A percentile compares a stretch with the other conserved stretches of the same genome.
Conservation (phyloP, 1,140 invertebrate species). For the Dreissena polymorpha region DNA sequence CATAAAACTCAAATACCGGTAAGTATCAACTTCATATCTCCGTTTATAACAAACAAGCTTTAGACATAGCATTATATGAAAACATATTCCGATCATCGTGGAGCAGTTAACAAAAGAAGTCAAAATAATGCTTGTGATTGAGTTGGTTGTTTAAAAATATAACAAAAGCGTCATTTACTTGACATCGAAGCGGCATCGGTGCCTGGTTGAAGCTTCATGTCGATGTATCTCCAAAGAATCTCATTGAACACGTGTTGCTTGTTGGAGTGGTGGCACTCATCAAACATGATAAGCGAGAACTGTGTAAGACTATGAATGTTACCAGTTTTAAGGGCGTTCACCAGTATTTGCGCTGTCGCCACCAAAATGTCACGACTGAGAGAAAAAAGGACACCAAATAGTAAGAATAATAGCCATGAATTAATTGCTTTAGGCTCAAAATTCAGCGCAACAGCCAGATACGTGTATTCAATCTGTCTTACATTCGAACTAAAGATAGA, state of each 20-base stretch:
- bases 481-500: neutral
- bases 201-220: conserved; percentile 56
- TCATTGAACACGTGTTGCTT: conserved; percentile 75
- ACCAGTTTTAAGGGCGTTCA: conserved; percentile 69
- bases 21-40: no score
- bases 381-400: conserved; percentile 8
- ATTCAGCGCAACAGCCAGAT: neutral
- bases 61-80: no score
- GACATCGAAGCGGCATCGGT: neutral
- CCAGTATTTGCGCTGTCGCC: conserved; percentile 76
- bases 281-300: conserved; percentile 75
- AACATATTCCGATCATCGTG: no score
- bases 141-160: no score
- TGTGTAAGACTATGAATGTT: conserved; percentile 58
- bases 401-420: neutral
- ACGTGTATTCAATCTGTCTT: neutral
- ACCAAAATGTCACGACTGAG: conserved; percentile 72
- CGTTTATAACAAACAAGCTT: no score
- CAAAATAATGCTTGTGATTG: no score
- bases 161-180: no score
- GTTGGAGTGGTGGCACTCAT: conserved; percentile 79
- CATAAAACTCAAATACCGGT: no score
- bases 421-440: neutral
- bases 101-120: no score
- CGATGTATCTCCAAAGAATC: conserved; percentile 74